Conservation (phyloP, 2,888 invertebrate genomes). For the Himalopsyche anomala region DNA sequence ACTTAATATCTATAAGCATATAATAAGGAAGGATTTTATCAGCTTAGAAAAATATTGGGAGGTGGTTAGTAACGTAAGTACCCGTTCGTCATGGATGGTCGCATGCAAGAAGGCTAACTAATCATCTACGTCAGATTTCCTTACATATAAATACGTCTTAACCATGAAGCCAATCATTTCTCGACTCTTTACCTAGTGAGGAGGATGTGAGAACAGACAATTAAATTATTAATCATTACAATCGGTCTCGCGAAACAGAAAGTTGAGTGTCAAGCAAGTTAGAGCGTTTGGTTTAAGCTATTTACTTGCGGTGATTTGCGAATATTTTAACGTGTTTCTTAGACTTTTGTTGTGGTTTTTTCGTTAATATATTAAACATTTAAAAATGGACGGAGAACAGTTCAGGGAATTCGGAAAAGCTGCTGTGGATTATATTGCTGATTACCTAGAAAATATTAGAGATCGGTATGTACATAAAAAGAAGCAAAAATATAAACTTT, state of each 20-base stretch:
- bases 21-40: slow-evolving; percentile 9
- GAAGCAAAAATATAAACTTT: slow-evolving; percentile 57
- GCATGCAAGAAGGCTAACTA: slow-evolving; percentile 4
- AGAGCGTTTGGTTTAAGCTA: neutral
- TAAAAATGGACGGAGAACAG: slow-evolving; percentile 84
- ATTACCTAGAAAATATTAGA: slow-evolving; percentile 90
- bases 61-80: slow-evolving; percentile 3
- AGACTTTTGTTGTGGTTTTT: neutral
- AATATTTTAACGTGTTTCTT: neutral
- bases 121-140: slow-evolving; percentile 13
- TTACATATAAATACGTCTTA: slow-evolving; percentile 45
- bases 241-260: neutral
- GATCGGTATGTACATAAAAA: slow-evolving; percentile 78
- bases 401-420: slow-evolving; percentile 91
- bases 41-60: neutral
- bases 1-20: slow-evolving; percentile 11
- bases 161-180: slow-evolving; percentile 4
- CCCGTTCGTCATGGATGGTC: slow-evolving; percentile 29
- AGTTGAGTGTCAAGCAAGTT: neutral
- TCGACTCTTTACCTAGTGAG: neutral
- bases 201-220: slow-evolving; percentile 19
- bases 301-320: neutral
- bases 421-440: slow-evolving; percentile 92
- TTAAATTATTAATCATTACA: neutral
- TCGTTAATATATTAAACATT: neutral